These are phyloP conservation scores for Prunella strophiata DNA, from an alignment of 2,797 vertebrate species.

Conservation along the genomic window DNA sequence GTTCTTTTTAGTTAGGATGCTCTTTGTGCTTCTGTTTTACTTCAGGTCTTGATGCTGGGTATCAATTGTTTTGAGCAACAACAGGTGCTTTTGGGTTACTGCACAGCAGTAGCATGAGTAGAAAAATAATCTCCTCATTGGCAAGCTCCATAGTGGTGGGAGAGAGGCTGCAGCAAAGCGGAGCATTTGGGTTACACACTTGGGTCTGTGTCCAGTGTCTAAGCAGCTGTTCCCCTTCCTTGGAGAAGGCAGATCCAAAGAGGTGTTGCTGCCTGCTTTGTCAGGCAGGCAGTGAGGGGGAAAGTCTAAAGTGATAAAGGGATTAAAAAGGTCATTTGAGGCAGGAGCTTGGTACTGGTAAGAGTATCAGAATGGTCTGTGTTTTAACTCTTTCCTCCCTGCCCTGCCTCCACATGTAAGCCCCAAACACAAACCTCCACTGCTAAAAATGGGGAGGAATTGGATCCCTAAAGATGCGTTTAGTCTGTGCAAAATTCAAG, in stretches of 20 bases:
- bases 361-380: background rate
- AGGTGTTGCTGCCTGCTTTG: background rate
- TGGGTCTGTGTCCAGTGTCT: background rate
- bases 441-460: background rate
- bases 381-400: background rate
- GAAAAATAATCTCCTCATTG: background rate
- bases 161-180: background rate
- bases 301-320: background rate
- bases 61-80: background rate
- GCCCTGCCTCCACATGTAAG: rapidly evolving
- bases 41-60: background rate
- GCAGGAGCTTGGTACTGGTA: background rate
- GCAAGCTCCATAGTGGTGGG: background rate
- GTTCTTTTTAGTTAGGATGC: background rate
- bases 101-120: background rate
- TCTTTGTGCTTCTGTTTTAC: background rate
- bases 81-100: background rate
- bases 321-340: background rate
- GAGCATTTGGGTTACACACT: background rate
- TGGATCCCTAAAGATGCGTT: background rate
- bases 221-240: background rate
- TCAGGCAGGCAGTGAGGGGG: background rate
- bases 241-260: background rate
- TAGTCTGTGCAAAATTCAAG: background rate
- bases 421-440: background rate